Conservation (phyloP, 2,797 vertebrate genomes). For the Meda fulgida region DNA sequence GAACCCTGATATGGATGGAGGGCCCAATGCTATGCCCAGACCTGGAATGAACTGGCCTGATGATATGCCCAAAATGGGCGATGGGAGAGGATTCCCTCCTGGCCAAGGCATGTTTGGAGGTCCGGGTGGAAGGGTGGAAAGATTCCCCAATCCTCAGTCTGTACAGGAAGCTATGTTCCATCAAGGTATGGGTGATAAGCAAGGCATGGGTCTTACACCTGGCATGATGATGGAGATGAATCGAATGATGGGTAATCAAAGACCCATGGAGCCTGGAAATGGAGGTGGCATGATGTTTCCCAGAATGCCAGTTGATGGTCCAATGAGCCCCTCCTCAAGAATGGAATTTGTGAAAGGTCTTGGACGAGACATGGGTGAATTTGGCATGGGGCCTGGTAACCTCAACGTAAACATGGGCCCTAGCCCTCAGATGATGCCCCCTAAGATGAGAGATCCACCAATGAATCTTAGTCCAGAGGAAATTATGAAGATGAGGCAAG, state of each 20-base stretch:
- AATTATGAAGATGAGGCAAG: slow-evolving; percentile 84
- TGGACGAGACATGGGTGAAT: slow-evolving; percentile 89
- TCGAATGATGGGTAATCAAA: slow-evolving; percentile 92
- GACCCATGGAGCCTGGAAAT: slow-evolving; percentile 91
- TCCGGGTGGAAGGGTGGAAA: slow-evolving; percentile 92
- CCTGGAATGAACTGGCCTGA: slow-evolving; percentile 97
- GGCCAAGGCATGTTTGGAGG: slow-evolving; percentile 86
- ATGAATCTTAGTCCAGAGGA: slow-evolving; percentile 87
- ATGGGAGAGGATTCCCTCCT: slow-evolving; percentile 89
- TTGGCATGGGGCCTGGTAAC: slow-evolving; percentile 89
- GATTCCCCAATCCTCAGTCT: slow-evolving; percentile 94
- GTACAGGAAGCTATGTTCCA: slow-evolving; percentile 96
- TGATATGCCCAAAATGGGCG: slow-evolving; percentile 94
- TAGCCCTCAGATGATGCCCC: slow-evolving; percentile 89
- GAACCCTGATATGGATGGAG: slow-evolving; percentile 94
- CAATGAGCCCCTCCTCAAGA: slow-evolving; percentile 94
- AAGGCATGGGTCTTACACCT: slow-evolving; percentile 89
- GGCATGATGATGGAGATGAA: slow-evolving; percentile 96
- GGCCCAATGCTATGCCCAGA: slow-evolving; percentile 83
- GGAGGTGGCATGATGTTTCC: slow-evolving; percentile 93
- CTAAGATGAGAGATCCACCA: slow-evolving; percentile 90
- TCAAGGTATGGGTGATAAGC: slow-evolving; percentile 94
- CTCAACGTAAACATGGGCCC: slow-evolving; percentile 86
- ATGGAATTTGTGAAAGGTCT: slow-evolving; percentile 92
- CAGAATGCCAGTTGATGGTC: slow-evolving; percentile 92